Base-by-base conservation (phyloP, 2,797 vertebrate species). In the Sebastes matsubarae region DNA sequence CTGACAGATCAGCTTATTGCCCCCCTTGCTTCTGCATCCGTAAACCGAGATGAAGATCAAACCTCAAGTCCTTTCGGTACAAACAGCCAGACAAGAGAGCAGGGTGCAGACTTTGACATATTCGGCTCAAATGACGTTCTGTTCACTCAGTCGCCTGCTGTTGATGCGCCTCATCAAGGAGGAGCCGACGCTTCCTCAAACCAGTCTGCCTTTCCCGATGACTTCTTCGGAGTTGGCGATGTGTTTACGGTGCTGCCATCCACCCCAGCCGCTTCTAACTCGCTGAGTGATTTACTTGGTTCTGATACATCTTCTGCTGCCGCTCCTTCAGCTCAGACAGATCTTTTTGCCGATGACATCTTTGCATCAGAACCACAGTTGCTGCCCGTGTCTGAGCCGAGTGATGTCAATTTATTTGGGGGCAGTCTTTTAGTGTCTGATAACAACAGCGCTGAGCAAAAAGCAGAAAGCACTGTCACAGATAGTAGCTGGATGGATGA, bases 401-500 rank as follows among this genome's bases (percentile, higher is more conserved):
- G 67, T 22, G 57, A 54, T 60, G 61, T 46, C 16, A 61, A 73
- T 65, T 5, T 73, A 7, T 83, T 87, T 38, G 63, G 72, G 16
- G 91, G 88, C 18, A 77, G 11, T 71, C 20, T 87, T 64, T 64
- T 73, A 25, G 75, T 71, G 69, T 81, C 89, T 58, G 77, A 81
- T 42, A 78, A 80, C 52, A 82, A 14, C 24, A 85, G 50, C 16
- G 65, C 78, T 11, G 75, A 75, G 67, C 82, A 88, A 75, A 65
- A 59, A 77, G 75, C 82, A 50, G 81, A 84, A 59, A 87, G 66
- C 24, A 50, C 32, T 3, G 71, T 67, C 50, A 63, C 81, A 58
- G 55, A 83, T 63, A 94, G 65, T 14, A 94, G 89, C 86, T 96
- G 95, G 96, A 94, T 96, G 90, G 93, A 95, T 84, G 95, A 96